Base-by-base conservation (phyloP, 1,140 invertebrate species). In the Pollicipes pollicipes region DNA sequence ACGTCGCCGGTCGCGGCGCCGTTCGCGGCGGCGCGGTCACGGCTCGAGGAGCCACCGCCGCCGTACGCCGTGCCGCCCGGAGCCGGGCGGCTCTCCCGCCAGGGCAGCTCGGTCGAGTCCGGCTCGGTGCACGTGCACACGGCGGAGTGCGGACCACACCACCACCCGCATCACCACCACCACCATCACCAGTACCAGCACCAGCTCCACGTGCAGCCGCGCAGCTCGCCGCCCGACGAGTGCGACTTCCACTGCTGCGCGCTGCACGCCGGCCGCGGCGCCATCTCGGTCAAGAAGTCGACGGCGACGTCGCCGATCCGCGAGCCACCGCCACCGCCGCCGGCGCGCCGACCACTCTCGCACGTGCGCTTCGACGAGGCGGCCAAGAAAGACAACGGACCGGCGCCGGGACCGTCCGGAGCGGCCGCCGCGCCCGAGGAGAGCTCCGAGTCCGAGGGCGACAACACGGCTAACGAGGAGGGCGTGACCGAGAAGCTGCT, bases 191-290 rank as follows among this genome's bases (percentile, higher is more conserved):
- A 4, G 32, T 16, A 35, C 32, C 32, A 4, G 32, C 32, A 35
- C 16, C 32, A 35, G 32, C 32, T 6, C 32, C 4, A 16, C 32
- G 4, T 6, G 32, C 32, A 35, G 32, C 32, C 32, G 32, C 32
- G 32, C 32, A 16, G 32, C 32, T 35, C 63, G 6, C 69, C 71
- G 64, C 72, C 73, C 21, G 73, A 74, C 83, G 85, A 37, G 77
- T 95, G 93, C 82, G 93, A 95, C 81, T 95, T 95, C 80, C 93
- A 95, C 80, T 96, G 92, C 80, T 94, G 92, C 81, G 88, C 92
- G 32, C 83, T 95, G 72, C 92, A 95, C 83, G 90, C 91, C 0
- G 85, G 91, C 35, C 0, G 35, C 17, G 30, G 4, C 3, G 32
- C 35, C 68, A 85, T 87, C 17, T 85, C 86, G 72, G 80, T 81